These are phyloP conservation scores for Tylochromis polylepis DNA, from an alignment of 2,113 vertebrate species.

Conservation along the genomic window DNA sequence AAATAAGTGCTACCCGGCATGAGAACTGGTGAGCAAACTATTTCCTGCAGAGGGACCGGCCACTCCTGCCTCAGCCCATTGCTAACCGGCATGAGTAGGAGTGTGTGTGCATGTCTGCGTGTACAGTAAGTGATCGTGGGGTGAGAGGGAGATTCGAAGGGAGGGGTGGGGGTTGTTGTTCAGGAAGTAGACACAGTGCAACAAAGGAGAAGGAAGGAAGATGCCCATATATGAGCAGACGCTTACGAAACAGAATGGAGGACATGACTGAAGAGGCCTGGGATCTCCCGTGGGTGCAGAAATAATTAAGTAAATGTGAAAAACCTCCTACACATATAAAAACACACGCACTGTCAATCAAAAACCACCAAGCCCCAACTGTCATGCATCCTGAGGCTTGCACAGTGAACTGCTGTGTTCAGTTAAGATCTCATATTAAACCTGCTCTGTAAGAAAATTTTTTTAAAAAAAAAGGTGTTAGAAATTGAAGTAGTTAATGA, in stretches of 20 bases:
- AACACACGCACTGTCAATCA: background rate
- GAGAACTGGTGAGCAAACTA: constrained; percentile 36
- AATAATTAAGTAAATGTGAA: constrained; percentile 35
- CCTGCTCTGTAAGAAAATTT: background rate
- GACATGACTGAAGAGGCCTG: constrained; percentile 28
- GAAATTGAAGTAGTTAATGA: background rate
- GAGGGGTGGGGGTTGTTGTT: background rate
- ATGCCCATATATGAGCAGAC: constrained; percentile 68
- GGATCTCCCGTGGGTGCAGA: constrained; percentile 15
- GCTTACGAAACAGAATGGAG: constrained; percentile 57
- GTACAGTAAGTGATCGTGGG: background rate
- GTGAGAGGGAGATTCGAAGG: background rate
- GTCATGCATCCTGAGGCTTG: background rate
- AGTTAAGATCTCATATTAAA: background rate
- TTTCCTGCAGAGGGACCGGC: constrained; percentile 46
- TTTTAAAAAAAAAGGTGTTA: background rate
- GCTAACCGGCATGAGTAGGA: constrained; percentile 31
- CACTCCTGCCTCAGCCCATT: constrained; percentile 16
- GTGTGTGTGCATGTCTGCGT: constrained; percentile 1
- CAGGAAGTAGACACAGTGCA: constrained; percentile 41
- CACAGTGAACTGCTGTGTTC: background rate
- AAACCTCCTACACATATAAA: constrained; percentile 6
- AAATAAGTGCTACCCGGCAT: background rate
- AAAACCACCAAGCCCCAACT: background rate
- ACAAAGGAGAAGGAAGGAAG: constrained; percentile 40